Conservation (phyloP, 1,140 invertebrate species). For the Hermetia illucens region DNA sequence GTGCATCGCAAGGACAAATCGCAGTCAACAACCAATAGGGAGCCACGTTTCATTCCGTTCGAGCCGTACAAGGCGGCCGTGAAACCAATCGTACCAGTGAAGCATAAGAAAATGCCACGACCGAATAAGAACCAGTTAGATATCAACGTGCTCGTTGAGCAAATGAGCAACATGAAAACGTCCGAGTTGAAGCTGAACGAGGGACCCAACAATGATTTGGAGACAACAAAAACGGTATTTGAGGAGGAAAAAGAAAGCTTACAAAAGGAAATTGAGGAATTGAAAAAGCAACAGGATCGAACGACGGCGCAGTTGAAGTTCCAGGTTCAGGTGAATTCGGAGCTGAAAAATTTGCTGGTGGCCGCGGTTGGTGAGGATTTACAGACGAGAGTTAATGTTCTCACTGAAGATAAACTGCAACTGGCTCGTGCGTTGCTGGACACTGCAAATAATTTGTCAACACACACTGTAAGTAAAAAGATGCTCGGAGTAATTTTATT, state of each 20-base stretch:
- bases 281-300: slow-evolving; percentile 45
- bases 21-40: slow-evolving; percentile 35
- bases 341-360: slow-evolving; percentile 83
- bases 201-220: slow-evolving; percentile 21
- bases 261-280: slow-evolving; percentile 39
- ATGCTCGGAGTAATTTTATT: background rate
- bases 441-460: slow-evolving; percentile 67
- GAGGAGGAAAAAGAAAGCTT: slow-evolving; percentile 26
- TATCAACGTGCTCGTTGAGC: slow-evolving; percentile 48
- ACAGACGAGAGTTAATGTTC: slow-evolving; percentile 69
- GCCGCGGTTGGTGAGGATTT: slow-evolving; percentile 90
- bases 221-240: slow-evolving; percentile 15
- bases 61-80: slow-evolving; percentile 79
- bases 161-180: slow-evolving; percentile 48
- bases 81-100: slow-evolving; percentile 50
- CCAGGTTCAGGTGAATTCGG: slow-evolving; percentile 72
- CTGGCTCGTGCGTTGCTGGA: slow-evolving; percentile 69
- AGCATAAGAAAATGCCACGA: slow-evolving; percentile 25
- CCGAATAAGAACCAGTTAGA: slow-evolving; percentile 46
- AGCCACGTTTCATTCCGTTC: slow-evolving; percentile 75
- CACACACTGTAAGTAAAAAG: slow-evolving; percentile 57
- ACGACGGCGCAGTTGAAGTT: slow-evolving; percentile 57
- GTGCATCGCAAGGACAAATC: slow-evolving; percentile 8
- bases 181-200: slow-evolving; percentile 29
- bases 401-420: slow-evolving; percentile 83